Percentiles rank a stretch among this genome's conserved stretches.
phyloP scores from a whole-genome alignment of 1,140 invertebrate genomes.

The Mactra quadrangularis region DNA sequence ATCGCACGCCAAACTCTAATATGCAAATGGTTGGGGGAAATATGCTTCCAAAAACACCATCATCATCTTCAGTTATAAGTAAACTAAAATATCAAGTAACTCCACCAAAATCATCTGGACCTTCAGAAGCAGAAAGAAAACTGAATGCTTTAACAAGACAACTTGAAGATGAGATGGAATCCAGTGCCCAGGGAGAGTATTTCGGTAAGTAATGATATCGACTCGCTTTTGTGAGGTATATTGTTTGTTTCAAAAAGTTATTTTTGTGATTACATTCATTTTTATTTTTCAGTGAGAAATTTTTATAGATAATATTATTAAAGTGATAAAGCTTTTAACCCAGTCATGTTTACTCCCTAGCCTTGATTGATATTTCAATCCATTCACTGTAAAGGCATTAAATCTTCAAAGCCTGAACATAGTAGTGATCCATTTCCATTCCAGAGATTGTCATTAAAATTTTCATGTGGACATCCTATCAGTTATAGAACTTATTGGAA shows the following conservation, averaged over 20 bases:
- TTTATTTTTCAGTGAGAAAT: background rate
- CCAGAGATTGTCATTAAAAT: too few relatives aligned
- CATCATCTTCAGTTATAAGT: conserved; percentile 84
- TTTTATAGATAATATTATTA: too few relatives aligned
- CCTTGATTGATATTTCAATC: too few relatives aligned
- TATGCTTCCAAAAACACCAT: conserved; percentile 64
- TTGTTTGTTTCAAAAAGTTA: too few relatives aligned
- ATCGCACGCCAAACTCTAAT: background rate
- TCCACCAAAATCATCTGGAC: conserved; percentile 84
- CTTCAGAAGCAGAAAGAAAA: conserved; percentile 84
- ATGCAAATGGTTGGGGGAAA: conserved; percentile 4
- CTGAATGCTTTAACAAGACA: conserved; percentile 83
- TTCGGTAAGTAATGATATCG: conserved; percentile 92
- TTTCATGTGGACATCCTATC: too few relatives aligned
- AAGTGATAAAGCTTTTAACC: too few relatives aligned
- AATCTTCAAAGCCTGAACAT: too few relatives aligned
- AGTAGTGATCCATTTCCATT: too few relatives aligned
- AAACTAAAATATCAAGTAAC: conserved; percentile 94
- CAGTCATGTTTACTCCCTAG: too few relatives aligned
- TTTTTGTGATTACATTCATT: background rate
- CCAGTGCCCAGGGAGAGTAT: conserved; percentile 97
- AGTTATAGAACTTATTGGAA: too few relatives aligned
- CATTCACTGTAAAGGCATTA: too few relatives aligned
- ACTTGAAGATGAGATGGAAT: conserved; percentile 89
- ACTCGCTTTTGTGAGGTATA: too few relatives aligned